A percentile compares a stretch with the other conserved stretches of the same genome.
Conservation (phyloP, 2,797 vertebrate species). For the Sebastes trivittatus region DNA sequence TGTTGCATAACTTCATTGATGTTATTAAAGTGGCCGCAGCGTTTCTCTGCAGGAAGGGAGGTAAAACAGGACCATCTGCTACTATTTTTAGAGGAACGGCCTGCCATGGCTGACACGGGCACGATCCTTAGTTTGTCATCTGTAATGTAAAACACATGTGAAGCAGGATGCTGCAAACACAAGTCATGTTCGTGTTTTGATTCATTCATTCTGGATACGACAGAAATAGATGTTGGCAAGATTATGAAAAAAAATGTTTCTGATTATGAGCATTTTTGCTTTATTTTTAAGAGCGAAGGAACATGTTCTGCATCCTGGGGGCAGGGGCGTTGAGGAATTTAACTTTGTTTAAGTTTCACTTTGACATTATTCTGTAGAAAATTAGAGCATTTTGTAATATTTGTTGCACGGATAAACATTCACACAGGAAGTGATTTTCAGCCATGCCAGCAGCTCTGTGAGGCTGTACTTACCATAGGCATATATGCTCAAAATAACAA, state of each 20-base stretch:
- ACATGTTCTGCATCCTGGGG: neutral
- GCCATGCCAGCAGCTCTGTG: neutral
- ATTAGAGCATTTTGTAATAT: neutral
- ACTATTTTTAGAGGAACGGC: slow-evolving; percentile 69
- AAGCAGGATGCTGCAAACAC: slow-evolving; percentile 26
- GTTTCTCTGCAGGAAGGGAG: slow-evolving; percentile 46
- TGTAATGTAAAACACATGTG: slow-evolving; percentile 58
- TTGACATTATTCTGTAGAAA: neutral
- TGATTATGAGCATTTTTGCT: slow-evolving; percentile 1
- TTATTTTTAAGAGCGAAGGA: neutral
- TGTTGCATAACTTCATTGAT: slow-evolving; percentile 68
- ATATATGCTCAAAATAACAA: neutral
- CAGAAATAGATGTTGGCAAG: slow-evolving; percentile 18
- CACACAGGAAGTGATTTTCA: neutral
- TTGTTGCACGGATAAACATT: neutral
- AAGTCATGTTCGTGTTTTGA: slow-evolving; percentile 12
- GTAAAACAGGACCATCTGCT: slow-evolving; percentile 68
- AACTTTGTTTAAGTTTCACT: neutral
- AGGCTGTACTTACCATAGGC: neutral
- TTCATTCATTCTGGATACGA: neutral
- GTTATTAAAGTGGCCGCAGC: slow-evolving; percentile 46
- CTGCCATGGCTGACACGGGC: slow-evolving; percentile 21
- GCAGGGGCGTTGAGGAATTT: neutral
- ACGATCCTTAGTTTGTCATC: slow-evolving; percentile 36
- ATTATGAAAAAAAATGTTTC: neutral